These are phyloP conservation scores for Phaonia tiefii DNA, from an alignment of 2,888 invertebrate genomes.

Conservation along the genomic window DNA sequence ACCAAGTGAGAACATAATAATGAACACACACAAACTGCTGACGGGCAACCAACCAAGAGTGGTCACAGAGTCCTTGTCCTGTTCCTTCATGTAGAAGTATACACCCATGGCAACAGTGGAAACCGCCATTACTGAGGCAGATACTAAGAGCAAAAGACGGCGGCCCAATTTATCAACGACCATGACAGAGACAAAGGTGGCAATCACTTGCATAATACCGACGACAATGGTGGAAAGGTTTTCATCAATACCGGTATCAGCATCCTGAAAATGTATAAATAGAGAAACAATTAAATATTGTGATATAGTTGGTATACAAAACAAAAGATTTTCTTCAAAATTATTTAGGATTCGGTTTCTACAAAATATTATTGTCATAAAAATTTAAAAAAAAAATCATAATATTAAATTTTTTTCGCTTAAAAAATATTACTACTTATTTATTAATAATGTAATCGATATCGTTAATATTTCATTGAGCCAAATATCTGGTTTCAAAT, in stretches of 20 bases:
- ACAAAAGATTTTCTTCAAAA: no score
- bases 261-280: no score
- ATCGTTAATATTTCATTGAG: no score
- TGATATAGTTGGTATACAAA: no score
- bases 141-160: slow-evolving; percentile 87
- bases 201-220: slow-evolving; percentile 89
- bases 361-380: no score
- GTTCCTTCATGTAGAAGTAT: slow-evolving; percentile 83
- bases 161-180: slow-evolving; percentile 91
- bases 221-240: slow-evolving; percentile 88
- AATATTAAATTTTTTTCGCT: no score
- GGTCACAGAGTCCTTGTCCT: slow-evolving; percentile 74
- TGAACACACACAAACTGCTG: slow-evolving; percentile 87
- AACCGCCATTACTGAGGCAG: slow-evolving; percentile 86
- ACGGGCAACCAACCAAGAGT: slow-evolving; percentile 88
- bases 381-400: no score
- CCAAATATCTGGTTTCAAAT: no score
- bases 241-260: slow-evolving; percentile 81
- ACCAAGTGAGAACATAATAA: slow-evolving; percentile 90
- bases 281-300: slow-evolving; percentile 35
- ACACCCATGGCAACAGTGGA: slow-evolving; percentile 87
- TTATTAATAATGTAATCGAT: no score
- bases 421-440: no score
- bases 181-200: slow-evolving; percentile 86
- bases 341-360: no score